Base-by-base conservation (phyloP, 2,888 invertebrate species). In the Orchesellides sinensis region DNA sequence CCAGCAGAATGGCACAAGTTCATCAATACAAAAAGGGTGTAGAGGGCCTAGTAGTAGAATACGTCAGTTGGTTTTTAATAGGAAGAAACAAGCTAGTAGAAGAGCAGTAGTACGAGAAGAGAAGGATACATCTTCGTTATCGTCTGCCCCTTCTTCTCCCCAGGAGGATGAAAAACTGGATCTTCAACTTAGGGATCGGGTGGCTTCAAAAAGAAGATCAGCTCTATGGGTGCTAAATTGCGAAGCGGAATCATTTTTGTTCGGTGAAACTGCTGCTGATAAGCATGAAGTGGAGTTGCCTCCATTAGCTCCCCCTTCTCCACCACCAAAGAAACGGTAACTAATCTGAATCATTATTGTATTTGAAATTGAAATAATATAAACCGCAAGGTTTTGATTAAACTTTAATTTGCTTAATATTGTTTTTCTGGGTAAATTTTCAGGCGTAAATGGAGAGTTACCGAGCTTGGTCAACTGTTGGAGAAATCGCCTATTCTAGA, bases 231-330 rank as follows among this genome's bases (percentile, higher is more conserved):
- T 94, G 66, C 90, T 96, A 63, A 96, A 95, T 89, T 95, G 95
- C 88, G 96, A 96, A 89, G 96, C 96, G 0, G 96, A 96, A 88
- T 96, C 94, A 88, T 96, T 96, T 89, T 94, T 96, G 93, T 96
- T 96, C 89, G 91, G 92, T 3, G 91, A 92, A 80, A 94, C 95
- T 0, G 88, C 87, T 1, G 87, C 87, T 10, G 87, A 87, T 27
- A 86, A 87, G 54, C 87, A 87, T 78, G 87, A 87, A 74, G 83
- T 87, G 19, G 88, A 87, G 78, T 79, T 87, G 63, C 87, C 88
- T 17, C 88, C 88, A 2, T 52, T 86, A 47, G 79, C 83, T 25
- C 78, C 84, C 21, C 70, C 70, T 0, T 75, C 85, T 32, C 83
- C 85, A 10, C 86, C 88, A 17, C 83, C 85, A 10, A 88, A 85